Base-by-base conservation (phyloP, 2,113 vertebrate species). In the Ammodytes marinus region DNA sequence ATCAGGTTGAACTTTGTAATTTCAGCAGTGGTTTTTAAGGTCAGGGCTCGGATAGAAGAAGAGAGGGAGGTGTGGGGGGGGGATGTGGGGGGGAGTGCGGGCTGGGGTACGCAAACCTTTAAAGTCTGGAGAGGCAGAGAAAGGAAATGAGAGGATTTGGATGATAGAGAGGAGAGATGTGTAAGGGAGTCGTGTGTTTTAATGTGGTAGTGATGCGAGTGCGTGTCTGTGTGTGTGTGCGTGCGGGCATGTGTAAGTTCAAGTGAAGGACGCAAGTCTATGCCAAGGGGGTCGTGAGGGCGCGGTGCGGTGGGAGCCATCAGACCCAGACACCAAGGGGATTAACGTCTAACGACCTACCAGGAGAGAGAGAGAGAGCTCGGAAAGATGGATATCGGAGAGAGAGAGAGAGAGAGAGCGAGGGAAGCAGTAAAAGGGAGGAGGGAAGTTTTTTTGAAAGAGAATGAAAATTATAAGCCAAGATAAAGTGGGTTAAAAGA, bases 321-420 rank as follows among this genome's bases (percentile, higher is more conserved):
- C 79, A 80, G 74, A 86, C 55, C 67, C 65, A 89, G 69, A 87
- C 86, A 71, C 47, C 17, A 55, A 67, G 74, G 64, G 73, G 80
- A 86, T 89, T 86, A 89, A 39, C 27, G 14, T 80, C 77, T 60
- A 68, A 78, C 72, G 61, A 73, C 78, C 70, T 64, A 71, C 49
- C 65, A 69, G 71, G 69, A 72, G 53, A 77, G 27, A 74, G 15
- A 68, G 69, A 72, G 53, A 77, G 39, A 74, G 15, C 39, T 47
- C 68, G 69, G 59, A 76, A 70, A 80, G 72, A 80, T 60, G 72
- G 50, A 77, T 73, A 74, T 85, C 77, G 52, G 50, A 0, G 46
- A 53, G 49, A 40, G 12, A 10, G 12, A 2, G n/a, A 11, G 50
- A 5, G 35, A 12, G 27, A n/a, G 12, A n/a, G 57, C 11, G 27